Evolutionary conservation across 2,113 vertebrate genomes (phyloP).

Genomic region (Alectura lathami): DNA sequence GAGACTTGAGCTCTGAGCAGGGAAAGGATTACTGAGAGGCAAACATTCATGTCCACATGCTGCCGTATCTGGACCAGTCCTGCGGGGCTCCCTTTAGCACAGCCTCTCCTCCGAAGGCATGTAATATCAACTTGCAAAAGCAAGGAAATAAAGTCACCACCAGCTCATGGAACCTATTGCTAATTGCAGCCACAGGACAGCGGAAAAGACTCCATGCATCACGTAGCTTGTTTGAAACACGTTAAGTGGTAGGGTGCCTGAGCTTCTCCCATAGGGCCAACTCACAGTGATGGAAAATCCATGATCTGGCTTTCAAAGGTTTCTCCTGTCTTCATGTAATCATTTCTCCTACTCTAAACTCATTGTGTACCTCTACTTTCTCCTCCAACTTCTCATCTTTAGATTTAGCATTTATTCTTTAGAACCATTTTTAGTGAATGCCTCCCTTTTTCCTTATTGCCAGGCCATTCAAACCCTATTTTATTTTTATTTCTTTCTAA

Average conservation of each 20-base stretch:
- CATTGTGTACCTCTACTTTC: neutral
- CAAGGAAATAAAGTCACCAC: neutral
- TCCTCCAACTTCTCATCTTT: neutral
- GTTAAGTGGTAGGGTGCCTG: neutral
- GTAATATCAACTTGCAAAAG: neutral
- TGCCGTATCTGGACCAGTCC: conserved; percentile 7
- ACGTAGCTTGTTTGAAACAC: neutral
- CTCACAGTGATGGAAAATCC: neutral
- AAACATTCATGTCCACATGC: neutral
- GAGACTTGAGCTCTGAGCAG: neutral
- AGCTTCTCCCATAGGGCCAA: neutral
- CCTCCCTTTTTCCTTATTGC: neutral
- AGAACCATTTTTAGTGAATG: neutral
- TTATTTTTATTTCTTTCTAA: neutral
- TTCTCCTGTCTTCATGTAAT: neutral
- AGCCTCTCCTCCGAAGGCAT: neutral
- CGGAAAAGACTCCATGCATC: neutral
- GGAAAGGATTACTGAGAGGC: neutral
- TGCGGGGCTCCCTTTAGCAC: neutral
- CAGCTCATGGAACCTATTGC: neutral
- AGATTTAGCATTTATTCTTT: neutral
- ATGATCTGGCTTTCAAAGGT: neutral
- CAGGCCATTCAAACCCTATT: neutral
- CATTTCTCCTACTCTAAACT: neutral
- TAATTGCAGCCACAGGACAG: neutral